Evolutionary conservation across 2,797 vertebrate species (phyloP).

Genomic region (Petrocephalus schoutedeni): DNA sequence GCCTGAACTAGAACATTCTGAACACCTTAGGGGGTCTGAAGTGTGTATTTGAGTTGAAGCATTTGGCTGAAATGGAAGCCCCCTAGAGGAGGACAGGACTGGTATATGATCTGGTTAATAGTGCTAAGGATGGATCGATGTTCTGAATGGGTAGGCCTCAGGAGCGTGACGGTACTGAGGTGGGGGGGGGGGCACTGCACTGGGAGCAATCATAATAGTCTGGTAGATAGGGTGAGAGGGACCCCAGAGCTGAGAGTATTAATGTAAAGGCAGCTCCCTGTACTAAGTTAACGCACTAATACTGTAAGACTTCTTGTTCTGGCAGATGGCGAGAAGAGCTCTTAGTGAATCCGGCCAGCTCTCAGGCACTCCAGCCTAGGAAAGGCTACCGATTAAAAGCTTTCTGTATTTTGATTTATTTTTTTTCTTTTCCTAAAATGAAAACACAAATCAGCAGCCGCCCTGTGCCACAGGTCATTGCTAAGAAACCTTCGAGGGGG

Average conservation of each 20-base stretch:
- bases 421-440: slow-evolving; percentile 33
- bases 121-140: background rate
- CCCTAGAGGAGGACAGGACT: background rate
- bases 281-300: slow-evolving; percentile 32
- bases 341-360: slow-evolving; percentile 20
- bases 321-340: slow-evolving; percentile 25
- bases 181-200: background rate
- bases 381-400: slow-evolving; percentile 17
- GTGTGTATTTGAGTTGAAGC: background rate
- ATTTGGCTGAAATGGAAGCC: background rate
- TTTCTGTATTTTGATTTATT: slow-evolving; percentile 23
- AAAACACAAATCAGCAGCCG: slow-evolving; percentile 33
- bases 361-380: slow-evolving; percentile 21
- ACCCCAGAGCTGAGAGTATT: background rate
- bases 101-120: background rate
- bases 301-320: slow-evolving; percentile 23
- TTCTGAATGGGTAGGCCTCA: background rate
- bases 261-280: slow-evolving; percentile 1
- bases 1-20: background rate
- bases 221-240: background rate
- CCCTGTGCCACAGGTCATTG: background rate
- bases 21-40: background rate
- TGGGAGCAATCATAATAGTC: background rate
- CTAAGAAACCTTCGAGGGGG: background rate
- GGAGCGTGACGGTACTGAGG: background rate